Conservation (phyloP, 1,140 invertebrate species). For the Brevipalpus yothersi region DNA sequence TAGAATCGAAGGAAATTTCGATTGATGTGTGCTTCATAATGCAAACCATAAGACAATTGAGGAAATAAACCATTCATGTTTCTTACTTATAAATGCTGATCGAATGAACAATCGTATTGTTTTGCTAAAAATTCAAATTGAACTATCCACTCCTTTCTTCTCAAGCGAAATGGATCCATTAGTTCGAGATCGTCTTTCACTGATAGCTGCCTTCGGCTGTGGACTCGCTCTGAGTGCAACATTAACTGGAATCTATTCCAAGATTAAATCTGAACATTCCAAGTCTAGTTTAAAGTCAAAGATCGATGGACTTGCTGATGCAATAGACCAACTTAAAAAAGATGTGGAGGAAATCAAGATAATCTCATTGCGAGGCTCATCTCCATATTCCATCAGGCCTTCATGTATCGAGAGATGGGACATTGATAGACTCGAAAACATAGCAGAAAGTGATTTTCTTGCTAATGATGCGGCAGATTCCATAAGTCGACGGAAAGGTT, state of each 20-base stretch:
- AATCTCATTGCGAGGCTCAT: background rate
- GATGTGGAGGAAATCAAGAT: background rate
- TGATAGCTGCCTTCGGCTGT: background rate
- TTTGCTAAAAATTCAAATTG: no score
- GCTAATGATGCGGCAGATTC: no score
- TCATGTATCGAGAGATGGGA: background rate
- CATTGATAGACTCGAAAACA: no score
- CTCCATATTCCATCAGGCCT: background rate
- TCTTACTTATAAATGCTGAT: no score
- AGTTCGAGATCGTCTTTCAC: background rate
- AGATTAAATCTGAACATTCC: background rate
- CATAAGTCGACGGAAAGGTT: no score
- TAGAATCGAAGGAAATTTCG: no score
- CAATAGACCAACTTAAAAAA: background rate
- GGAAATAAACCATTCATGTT: no score
- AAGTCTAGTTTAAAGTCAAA: background rate
- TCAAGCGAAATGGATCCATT: background rate
- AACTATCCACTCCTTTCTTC: no score
- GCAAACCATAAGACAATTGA: no score
- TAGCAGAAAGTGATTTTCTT: no score
- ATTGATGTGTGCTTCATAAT: no score
- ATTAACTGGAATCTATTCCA: background rate
- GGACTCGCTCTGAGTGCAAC: background rate
- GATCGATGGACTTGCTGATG: background rate
- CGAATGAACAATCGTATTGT: no score